Conservation (phyloP, 2,888 invertebrate genomes). For the Trisateles emortualis region DNA sequence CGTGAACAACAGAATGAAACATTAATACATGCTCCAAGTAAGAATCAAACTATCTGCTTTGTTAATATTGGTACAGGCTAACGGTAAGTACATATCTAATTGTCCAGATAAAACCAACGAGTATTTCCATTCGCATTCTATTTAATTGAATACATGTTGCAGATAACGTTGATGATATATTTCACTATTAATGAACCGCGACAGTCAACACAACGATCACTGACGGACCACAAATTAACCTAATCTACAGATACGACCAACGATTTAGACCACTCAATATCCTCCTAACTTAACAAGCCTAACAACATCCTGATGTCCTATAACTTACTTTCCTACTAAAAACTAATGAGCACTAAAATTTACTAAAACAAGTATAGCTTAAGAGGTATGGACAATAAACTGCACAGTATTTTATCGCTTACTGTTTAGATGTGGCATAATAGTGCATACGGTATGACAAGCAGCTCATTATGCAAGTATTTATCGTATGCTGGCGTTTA, state of each 20-base stretch:
- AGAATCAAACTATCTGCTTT: too few species aligned
- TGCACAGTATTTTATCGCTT: background rate
- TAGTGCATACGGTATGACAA: background rate
- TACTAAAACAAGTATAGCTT: conserved; percentile 3
- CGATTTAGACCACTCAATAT: background rate
- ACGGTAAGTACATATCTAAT: background rate
- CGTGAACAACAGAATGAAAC: background rate
- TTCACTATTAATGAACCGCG: background rate
- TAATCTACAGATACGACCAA: background rate
- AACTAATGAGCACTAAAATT: conserved; percentile 6
- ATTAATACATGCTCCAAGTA: too few species aligned
- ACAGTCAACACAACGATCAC: background rate
- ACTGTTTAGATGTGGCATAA: conserved; percentile 1
- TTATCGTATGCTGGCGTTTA: background rate
- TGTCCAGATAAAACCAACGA: background rate
- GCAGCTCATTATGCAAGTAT: background rate
- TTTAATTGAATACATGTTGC: background rate
- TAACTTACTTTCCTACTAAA: conserved; percentile 2
- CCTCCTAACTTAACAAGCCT: background rate
- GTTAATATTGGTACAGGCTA: too few species aligned
- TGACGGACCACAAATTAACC: conserved; percentile 6
- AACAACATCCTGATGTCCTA: conserved; percentile 1
- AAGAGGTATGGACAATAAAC: conserved; percentile 12
- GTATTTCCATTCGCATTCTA: background rate
- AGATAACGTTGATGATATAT: background rate